Conservation (phyloP, 2,888 invertebrate species). For the Cartodere bifasciata region DNA sequence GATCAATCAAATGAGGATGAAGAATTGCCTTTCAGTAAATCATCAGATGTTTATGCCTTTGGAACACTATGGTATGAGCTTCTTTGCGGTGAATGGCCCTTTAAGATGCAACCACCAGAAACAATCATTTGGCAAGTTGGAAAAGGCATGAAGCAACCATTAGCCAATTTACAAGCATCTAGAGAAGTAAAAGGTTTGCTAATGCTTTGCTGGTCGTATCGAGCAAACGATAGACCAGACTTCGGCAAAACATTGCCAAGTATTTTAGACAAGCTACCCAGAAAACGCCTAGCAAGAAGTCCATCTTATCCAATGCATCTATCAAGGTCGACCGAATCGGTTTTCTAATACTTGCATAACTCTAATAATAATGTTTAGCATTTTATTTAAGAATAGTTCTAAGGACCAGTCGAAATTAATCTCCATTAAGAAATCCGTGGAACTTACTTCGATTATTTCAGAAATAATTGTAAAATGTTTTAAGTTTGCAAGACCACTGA, state of each 20-base stretch:
- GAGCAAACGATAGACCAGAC: slow-evolving; percentile 74
- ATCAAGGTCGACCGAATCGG: slow-evolving; percentile 91
- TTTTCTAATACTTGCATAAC: slow-evolving; percentile 35
- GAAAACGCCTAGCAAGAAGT: slow-evolving; percentile 88
- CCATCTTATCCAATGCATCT: slow-evolving; percentile 97
- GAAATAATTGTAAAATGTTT: no score
- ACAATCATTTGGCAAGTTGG: slow-evolving; percentile 97
- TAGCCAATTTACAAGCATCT: slow-evolving; percentile 87
- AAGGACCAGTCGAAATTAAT: no score
- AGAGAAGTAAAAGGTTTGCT: slow-evolving; percentile 96
- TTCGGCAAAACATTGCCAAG: slow-evolving; percentile 77
- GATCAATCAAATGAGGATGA: slow-evolving; percentile 63
- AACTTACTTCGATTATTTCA: no score
- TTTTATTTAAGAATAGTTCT: no score
- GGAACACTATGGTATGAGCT: slow-evolving; percentile 99
- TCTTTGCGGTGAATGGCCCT: slow-evolving; percentile 92
- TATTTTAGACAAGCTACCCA: slow-evolving; percentile 82
- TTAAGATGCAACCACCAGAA: slow-evolving; percentile 86
- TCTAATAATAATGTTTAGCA: no score
- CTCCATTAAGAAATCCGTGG: no score
- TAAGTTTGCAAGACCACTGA: no score
- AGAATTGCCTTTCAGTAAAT: slow-evolving; percentile 83
- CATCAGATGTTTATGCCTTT: slow-evolving; percentile 95
- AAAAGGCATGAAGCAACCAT: slow-evolving; percentile 88
- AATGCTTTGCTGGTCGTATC: slow-evolving; percentile 93